A percentile compares a stretch with the other conserved stretches of the same genome.
phyloP scores from a whole-genome alignment of 2,797 vertebrate species.

The Syndactyla subalaris region DNA sequence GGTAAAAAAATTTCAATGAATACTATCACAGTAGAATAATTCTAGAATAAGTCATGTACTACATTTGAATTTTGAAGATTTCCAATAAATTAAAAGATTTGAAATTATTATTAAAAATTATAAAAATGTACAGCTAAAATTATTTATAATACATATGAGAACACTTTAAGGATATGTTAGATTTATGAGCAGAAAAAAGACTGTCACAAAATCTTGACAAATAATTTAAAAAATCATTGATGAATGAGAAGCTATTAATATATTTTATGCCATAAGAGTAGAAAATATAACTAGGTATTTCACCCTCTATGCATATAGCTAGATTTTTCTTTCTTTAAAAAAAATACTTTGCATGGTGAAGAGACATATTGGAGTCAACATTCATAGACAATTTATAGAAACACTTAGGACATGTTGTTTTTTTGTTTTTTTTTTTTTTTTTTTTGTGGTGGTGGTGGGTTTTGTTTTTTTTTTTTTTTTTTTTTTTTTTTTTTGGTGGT shows the following conservation, averaged over 20 bases:
- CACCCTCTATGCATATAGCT: neutral
- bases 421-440: too few species aligned
- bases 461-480: neutral
- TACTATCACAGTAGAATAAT: neutral
- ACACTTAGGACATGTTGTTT: neutral
- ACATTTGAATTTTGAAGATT: neutral
- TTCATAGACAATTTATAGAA: neutral
- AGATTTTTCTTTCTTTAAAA: neutral
- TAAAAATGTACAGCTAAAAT: neutral
- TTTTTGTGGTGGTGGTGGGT: too few species aligned
- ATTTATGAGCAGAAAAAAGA: neutral
- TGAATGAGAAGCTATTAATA: neutral
- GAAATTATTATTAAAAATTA: neutral
- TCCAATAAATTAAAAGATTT: neutral
- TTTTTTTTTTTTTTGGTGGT: too few species aligned
- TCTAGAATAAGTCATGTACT: neutral
- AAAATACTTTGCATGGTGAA: neutral
- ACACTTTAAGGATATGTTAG: neutral
- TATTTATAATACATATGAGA: accelerated
- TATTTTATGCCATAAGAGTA: neutral
- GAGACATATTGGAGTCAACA: neutral
- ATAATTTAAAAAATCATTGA: neutral
- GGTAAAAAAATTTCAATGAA: neutral
- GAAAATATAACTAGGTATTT: neutral
- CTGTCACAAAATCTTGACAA: neutral